Base-by-base conservation (phyloP, 2,113 vertebrate species). In the Perccottus glenii region DNA sequence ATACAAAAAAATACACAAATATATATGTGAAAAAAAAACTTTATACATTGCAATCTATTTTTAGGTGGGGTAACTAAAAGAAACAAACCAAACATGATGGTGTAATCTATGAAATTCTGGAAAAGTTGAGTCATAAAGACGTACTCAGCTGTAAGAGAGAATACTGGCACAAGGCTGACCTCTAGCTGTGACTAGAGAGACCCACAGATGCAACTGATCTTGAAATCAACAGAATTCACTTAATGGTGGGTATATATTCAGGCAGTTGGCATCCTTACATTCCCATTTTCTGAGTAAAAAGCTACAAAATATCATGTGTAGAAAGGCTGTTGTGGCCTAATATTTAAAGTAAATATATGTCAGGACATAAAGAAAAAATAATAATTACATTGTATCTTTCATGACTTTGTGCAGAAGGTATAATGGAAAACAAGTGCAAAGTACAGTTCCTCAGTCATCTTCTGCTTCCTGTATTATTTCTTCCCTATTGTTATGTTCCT, bases 401-500 rank as follows among this genome's bases (percentile, higher is more conserved):
- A 43, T 3, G 42, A 43, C 42, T 3, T 43, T 43, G 10, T 43
- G 42, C 10, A 27, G 19, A 27, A 3, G 19, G 19, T 27, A 5
- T 6, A 52, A 52, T 33, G 6, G 10, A 33, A 40, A 52, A 52
- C 11, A 33, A 51, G 27, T 50, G 27, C 9, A 40, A 7, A 52
- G 77, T 78, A 78, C 9, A 60, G 32, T 64, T 45, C 53, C 55
- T 73, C 65, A 45, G 1, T 0, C 47, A 49, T 63, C 4, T 50
- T 65, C 19, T 14, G 12, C 36, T 43, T 65, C 15, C 43, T 19
- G 9, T 5, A 6, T 87, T 52, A 92, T 83, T 82, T 92, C 73
- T 86, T 91, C 38, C 52, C 68, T 52, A 84, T 60, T 1, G 60
- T 60, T 63, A 91, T 85, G 73, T 92, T 90, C 78, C 82, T 90